Percentiles rank a stretch among this genome's conserved stretches.
These are phyloP conservation scores for Lepisosteus oculatus DNA, from an alignment of 2,113 vertebrate genomes.

Conservation along the genomic window DNA sequence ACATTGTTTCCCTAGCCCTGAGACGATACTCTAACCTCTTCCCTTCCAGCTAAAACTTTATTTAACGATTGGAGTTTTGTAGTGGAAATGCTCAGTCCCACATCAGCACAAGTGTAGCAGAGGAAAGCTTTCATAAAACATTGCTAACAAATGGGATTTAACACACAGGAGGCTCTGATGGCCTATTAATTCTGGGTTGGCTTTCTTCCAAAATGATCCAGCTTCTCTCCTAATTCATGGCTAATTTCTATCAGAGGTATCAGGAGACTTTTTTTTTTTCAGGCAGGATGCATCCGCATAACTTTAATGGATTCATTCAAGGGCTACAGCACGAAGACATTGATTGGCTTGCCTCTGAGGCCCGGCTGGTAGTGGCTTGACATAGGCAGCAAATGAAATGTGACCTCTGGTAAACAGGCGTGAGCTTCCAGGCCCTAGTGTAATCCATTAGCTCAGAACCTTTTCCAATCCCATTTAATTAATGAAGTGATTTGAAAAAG, in stretches of 20 bases:
- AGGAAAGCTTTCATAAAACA: conserved; percentile 79
- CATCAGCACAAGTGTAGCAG: conserved; percentile 60
- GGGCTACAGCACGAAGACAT: conserved; percentile 78
- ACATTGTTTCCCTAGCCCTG: no score
- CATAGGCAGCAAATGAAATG: conserved; percentile 89
- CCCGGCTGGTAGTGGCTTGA: conserved; percentile 70
- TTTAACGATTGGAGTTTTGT: conserved; percentile 66
- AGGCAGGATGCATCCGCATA: conserved; percentile 81
- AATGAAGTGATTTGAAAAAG: conserved; percentile 87
- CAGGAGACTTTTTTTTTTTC: conserved; percentile 76
- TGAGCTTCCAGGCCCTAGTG: conserved; percentile 71
- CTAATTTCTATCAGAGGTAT: conserved; percentile 92
- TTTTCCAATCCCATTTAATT: conserved; percentile 87
- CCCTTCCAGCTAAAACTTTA: conserved; percentile 59
- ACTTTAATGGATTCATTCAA: conserved; percentile 84
- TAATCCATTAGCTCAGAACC: conserved; percentile 79
- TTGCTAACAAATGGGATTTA: conserved; percentile 87
- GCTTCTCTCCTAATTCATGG: conserved; percentile 87
- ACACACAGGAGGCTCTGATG: conserved; percentile 87
- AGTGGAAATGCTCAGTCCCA: conserved; percentile 55
- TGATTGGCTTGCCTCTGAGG: conserved; percentile 82
- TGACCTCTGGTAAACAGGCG: conserved; percentile 82
- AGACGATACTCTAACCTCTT: conserved; percentile 30
- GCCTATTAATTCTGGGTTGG: conserved; percentile 92
- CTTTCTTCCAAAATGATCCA: conserved; percentile 81